These are phyloP conservation scores for Nomada ruficornis DNA, from an alignment of 2,888 invertebrate species.

Conservation along the genomic window DNA sequence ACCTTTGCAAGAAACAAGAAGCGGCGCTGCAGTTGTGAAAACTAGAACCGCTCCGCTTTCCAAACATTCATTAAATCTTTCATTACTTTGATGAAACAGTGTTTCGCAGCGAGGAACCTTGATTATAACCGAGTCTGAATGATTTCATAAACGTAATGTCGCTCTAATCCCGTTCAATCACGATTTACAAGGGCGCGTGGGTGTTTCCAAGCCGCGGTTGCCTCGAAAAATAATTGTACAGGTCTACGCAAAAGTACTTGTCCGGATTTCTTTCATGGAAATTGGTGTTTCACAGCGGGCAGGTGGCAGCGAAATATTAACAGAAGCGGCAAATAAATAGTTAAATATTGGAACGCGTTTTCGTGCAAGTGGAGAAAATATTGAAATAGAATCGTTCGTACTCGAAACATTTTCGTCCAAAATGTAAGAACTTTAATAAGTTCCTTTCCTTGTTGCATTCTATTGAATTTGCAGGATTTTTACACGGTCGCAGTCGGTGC, in stretches of 20 bases:
- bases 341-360: conserved; percentile 18
- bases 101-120: conserved; percentile 23
- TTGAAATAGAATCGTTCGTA: conserved; percentile 1
- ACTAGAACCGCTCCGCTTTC: neutral
- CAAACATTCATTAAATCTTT: conserved; percentile 23
- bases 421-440: too few relatives aligned
- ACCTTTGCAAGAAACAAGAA: neutral
- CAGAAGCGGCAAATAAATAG: conserved; percentile 28
- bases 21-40: neutral
- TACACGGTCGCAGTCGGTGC: neutral
- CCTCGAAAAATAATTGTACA: conserved; percentile 3
- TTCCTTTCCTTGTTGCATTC: neutral
- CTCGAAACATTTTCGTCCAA: neutral
- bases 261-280: neutral
- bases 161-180: conserved; percentile 45
- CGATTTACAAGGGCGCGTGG: conserved; percentile 38
- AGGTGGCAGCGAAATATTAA: neutral
- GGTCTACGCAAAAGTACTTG: neutral
- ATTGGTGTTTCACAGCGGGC: neutral
- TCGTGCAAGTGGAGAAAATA: conserved; percentile 15
- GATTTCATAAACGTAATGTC: conserved; percentile 55
- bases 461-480: neutral
- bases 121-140: conserved; percentile 40
- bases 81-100: conserved; percentile 31
- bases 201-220: conserved; percentile 15